Evolutionary conservation across 2,888 invertebrate species (phyloP), one percentile per base, ranked within the genome.

Genomic region (Seira musarum): DNA sequence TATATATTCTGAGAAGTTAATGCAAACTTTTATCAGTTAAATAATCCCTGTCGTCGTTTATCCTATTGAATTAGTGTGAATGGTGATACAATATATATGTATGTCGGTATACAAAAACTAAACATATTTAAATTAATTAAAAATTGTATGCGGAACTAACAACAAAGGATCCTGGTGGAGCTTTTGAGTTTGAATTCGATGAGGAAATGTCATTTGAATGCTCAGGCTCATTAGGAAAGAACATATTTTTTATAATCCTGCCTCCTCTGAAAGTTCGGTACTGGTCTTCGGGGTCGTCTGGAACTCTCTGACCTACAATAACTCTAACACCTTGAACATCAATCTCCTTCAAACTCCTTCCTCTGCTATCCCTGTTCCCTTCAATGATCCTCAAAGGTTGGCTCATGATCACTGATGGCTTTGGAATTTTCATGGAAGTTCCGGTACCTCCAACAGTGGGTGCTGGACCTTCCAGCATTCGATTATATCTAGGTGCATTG

Each of bases 251-350:
- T 60, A 96, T 94, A n/a, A 96, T 95, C 83, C 96, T 91, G 0
- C 95, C 96, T 88, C 96, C 96, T 70, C 96, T 91, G 95, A 95
- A 96, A 0, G 93, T 93, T 88, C 94, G 94, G n/a, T 89, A 89
- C 83, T 93, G 93, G 87, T 95, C 94, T 68, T 93, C 93, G 74
- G 94, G 94, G 85, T 95, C 94, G 87, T 96, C 96, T 0, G 96
- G 96, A 57, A 95, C 93, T 81, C 96, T 91, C 0, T 94, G 92
- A 0, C 95, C 95, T 71, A 95, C 94, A 66, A 96, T 94, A 70
- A 95, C 92, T 0, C 95, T 94, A 22, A 94, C 93, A 0, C 94
- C 82, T 76, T 82, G 82, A 10, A 82, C 80, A 64, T 82, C 82
- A 69, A 82, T 79, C 61, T 80, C 70, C 25, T 80, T 82, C 64